phyloP scores from a whole-genome alignment of 37 sponge, comb jelly and placozoan genomes.

The Chondrosia reniformis region DNA sequence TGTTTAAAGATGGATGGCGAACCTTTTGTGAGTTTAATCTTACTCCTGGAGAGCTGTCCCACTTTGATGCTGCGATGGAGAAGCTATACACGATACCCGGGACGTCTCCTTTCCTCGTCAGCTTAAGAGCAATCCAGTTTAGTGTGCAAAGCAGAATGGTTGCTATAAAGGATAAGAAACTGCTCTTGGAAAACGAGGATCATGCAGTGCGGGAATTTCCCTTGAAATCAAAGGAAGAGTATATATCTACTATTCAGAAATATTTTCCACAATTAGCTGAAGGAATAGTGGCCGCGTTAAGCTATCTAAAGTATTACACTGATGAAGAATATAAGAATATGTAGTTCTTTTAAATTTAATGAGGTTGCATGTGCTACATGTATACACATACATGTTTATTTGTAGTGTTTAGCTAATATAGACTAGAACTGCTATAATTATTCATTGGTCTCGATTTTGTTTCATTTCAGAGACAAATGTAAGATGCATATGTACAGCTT shows the following conservation, averaged over 20 bases:
- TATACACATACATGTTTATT: too few species aligned
- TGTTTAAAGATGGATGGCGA: background rate
- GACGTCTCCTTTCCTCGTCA: background rate
- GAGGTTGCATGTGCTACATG: too few species aligned
- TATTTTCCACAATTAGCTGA: constrained; percentile 26
- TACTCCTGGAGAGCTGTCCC: constrained; percentile 22
- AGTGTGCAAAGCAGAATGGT: background rate
- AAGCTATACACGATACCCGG: background rate
- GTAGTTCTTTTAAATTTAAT: too few species aligned
- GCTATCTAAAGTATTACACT: too few species aligned
- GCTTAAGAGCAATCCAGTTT: background rate
- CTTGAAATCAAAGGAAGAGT: background rate
- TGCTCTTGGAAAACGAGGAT: constrained; percentile 8
- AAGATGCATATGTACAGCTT: too few species aligned
- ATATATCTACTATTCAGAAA: background rate
- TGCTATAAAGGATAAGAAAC: background rate
- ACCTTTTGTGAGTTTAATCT: background rate
- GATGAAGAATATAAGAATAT: too few species aligned
- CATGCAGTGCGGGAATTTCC: background rate
- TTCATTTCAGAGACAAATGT: too few species aligned
- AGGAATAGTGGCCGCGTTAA: background rate
- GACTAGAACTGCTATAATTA: too few species aligned
- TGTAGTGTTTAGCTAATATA: too few species aligned
- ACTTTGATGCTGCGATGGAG: constrained; percentile 14
- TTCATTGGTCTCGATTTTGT: too few species aligned